phyloP scores from a whole-genome alignment of 2,888 invertebrate species.

The Altica lythri region DNA sequence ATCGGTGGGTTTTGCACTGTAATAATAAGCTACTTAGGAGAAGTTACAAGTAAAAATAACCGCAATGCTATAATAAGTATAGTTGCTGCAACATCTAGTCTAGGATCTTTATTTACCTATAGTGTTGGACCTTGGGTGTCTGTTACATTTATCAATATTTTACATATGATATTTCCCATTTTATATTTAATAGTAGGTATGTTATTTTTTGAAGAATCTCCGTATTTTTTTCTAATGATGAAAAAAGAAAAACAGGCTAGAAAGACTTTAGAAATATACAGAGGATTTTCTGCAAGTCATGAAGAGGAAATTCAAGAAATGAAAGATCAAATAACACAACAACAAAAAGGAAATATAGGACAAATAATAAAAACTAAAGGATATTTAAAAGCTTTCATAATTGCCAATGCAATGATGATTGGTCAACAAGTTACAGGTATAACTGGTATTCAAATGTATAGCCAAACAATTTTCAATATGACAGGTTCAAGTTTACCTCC shows the following conservation, averaged over 20 bases:
- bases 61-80: conserved; percentile 82
- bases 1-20: neutral
- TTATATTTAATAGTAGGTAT: conserved; percentile 63
- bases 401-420: conserved; percentile 70
- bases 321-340: conserved; percentile 13
- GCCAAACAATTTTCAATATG: conserved; percentile 70
- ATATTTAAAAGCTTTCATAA: conserved; percentile 59
- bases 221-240: conserved; percentile 69
- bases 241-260: conserved; percentile 67
- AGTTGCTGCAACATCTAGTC: conserved; percentile 72
- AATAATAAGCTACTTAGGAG: conserved; percentile 48
- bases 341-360: conserved; percentile 19
- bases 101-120: conserved; percentile 73
- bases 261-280: conserved; percentile 52
- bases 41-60: conserved; percentile 78
- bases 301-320: conserved; percentile 25
- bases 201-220: conserved; percentile 81
- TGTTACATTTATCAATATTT: conserved; percentile 65
- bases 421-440: conserved; percentile 86
- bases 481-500: conserved; percentile 67
- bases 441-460: conserved; percentile 79
- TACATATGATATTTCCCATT: conserved; percentile 60
- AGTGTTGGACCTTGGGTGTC: conserved; percentile 72
- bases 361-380: conserved; percentile 58
- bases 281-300: conserved; percentile 1